Base-by-base conservation (phyloP, 2,113 vertebrate species). In the Atractosteus spatula region DNA sequence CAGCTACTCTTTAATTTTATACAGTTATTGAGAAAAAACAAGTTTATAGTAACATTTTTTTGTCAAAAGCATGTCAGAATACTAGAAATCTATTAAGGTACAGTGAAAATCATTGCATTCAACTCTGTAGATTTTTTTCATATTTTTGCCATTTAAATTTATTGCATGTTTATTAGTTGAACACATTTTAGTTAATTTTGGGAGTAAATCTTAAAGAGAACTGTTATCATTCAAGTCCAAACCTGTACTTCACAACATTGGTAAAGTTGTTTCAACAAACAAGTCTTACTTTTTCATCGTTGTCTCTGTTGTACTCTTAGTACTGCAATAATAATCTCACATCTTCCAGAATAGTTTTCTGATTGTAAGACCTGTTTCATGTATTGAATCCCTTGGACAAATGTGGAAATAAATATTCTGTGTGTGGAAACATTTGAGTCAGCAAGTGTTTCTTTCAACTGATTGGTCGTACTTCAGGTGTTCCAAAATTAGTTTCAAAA, bases 401-500 rank as follows among this genome's bases (percentile, higher is more conserved):
- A 64, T 64, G 41, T 11, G 17, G 41, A 64, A 41, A 64, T 10
- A 64, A 64, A 41, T 64, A 64, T 64, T 64, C 41, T 64, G 3
- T 29, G 62, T 64, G 62, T 64, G n/a, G 41, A 64, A n/a, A 59
- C 12, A 59, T 59, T n/a, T 59, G 54, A 12, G 56, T 59, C 3
- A 59, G 56, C n/a, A 59, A 59, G 13, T 4, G 8, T 59, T 59
- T 59, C 56, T 59, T 59, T 59, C 4, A 4, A 14, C 11, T 12
- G n/a, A 59, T 59, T 8, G 56, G 11, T n/a, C 3, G 56, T 2
- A 29, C 29, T 29, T 29, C 29, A 29, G 29, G 29, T 29, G 29
- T 29, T 29, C 29, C n/a, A n/a, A n/a, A n/a, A n/a, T n/a, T n/a
- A n/a, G n/a, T n/a, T n/a, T n/a, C n/a, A n/a, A 29, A 29, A 29